Conservation (phyloP, 2,113 vertebrate species). For the Euleptes europaea region DNA sequence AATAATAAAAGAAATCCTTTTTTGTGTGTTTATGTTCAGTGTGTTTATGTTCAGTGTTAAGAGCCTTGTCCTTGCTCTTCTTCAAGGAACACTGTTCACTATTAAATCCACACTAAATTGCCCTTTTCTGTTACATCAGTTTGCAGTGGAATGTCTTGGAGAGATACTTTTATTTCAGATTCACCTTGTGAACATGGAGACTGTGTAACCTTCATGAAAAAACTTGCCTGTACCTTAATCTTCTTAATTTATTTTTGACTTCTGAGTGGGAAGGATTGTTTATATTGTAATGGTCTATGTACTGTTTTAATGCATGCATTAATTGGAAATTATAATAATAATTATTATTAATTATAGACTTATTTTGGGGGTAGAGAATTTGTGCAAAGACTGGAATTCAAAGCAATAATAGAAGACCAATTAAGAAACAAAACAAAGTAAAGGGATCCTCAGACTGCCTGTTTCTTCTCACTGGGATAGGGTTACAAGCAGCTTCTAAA, state of each 20-base stretch:
- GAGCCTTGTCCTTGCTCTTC: rapidly evolving
- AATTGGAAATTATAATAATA: not conserved
- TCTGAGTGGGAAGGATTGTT: not conserved
- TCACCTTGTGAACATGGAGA: conserved; percentile 53
- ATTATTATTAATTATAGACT: not conserved
- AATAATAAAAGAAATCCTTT: not conserved
- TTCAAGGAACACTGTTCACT: not conserved
- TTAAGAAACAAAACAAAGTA: not conserved
- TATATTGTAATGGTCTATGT: conserved; percentile 16
- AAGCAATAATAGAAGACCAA: not conserved
- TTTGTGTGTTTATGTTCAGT: not conserved
- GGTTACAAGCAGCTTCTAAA: not conserved
- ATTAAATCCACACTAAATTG: not conserved
- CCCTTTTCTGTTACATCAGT: not conserved
- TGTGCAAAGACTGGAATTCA: not conserved
- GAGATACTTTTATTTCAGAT: conserved; percentile 55
- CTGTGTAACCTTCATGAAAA: not conserved
- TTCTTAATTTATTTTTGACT: conserved; percentile 2
- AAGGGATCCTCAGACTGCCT: not conserved
- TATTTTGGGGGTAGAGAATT: not conserved
- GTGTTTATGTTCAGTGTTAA: not conserved
- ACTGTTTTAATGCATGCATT: not conserved
- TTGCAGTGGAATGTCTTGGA: not conserved
- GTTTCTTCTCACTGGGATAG: not conserved
- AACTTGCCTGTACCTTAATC: conserved; percentile 32